Evolutionary conservation across 1,140 invertebrate genomes (phyloP).

Genomic region (Eupristina koningsbergeri): DNA sequence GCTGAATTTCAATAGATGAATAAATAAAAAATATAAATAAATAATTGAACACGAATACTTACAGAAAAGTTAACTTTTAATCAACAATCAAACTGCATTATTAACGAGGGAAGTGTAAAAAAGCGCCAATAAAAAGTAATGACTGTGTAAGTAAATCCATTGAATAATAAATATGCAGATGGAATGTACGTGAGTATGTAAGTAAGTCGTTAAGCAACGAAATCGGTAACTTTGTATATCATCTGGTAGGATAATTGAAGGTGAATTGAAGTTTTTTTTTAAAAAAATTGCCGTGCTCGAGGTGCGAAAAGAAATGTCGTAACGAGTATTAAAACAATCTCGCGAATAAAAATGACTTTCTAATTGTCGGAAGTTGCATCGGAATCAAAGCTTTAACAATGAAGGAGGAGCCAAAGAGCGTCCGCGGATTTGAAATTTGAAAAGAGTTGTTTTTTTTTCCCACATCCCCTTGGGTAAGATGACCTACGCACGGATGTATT

Average conservation of each 20-base stretch:
- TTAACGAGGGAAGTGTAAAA: too few species aligned
- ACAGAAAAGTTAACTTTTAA: neutral
- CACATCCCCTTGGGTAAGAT: slow-evolving; percentile 37
- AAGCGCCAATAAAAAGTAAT: neutral
- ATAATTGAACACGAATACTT: too few species aligned
- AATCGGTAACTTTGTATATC: neutral
- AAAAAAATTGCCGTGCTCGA: neutral
- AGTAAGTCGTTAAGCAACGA: neutral
- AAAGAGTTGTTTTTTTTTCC: neutral
- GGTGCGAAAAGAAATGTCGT: slow-evolving; percentile 13
- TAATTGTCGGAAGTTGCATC: slow-evolving; percentile 25
- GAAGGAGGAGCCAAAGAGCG: neutral
- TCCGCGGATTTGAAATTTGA: neutral
- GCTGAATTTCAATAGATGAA: too few species aligned
- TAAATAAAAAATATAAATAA: too few species aligned
- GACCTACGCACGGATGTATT: neutral
- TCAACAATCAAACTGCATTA: too few species aligned
- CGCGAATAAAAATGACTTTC: slow-evolving; percentile 27
- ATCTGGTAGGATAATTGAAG: too few species aligned
- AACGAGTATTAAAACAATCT: neutral
- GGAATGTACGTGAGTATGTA: neutral
- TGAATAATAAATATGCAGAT: neutral
- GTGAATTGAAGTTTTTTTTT: too few species aligned
- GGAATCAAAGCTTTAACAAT: neutral
- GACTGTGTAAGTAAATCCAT: too few species aligned